phyloP scores from a whole-genome alignment of 1,140 invertebrate species.

The Drosophila sp. region DNA sequence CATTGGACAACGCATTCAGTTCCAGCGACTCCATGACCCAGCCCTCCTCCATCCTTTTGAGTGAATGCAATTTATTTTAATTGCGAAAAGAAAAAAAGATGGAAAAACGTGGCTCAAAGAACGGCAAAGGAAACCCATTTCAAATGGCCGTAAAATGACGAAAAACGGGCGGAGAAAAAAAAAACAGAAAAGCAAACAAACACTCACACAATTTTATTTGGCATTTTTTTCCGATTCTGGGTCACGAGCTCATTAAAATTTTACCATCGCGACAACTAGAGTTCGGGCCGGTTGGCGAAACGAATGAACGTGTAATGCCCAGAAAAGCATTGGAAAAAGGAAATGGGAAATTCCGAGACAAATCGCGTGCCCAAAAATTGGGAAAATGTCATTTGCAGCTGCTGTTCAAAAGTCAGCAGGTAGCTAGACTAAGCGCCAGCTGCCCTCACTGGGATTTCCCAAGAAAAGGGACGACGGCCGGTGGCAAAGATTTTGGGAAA shows the following conservation, averaged over 20 bases:
- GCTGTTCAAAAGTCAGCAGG: slow-evolving; percentile 41
- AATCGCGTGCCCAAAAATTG: slow-evolving; percentile 51
- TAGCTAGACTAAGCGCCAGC: slow-evolving; percentile 54
- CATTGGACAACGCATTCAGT: slow-evolving; percentile 6
- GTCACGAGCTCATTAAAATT: slow-evolving; percentile 49
- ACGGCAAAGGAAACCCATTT: slow-evolving; percentile 38
- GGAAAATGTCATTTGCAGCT: slow-evolving; percentile 56
- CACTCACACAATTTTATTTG: background rate
- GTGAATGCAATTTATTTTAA: slow-evolving; percentile 68
- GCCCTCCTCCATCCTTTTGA: slow-evolving; percentile 34
- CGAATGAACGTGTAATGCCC: slow-evolving; percentile 21
- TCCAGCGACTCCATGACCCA: slow-evolving; percentile 1
- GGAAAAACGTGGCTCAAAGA: slow-evolving; percentile 34
- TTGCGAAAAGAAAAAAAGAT: slow-evolving; percentile 36
- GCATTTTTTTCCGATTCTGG: slow-evolving; percentile 22
- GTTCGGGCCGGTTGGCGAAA: slow-evolving; percentile 8
- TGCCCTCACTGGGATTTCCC: slow-evolving; percentile 53
- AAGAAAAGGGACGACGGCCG: slow-evolving; percentile 26
- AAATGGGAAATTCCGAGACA: slow-evolving; percentile 32
- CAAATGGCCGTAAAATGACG: slow-evolving; percentile 44
- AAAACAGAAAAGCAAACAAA: slow-evolving; percentile 2
- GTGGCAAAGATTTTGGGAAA: slow-evolving; percentile 13
- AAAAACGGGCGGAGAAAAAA: slow-evolving; percentile 25
- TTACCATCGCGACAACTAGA: slow-evolving; percentile 14
- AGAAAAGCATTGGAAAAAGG: slow-evolving; percentile 25